Percentiles rank a stretch among this genome's conserved stretches.
phyloP scores from a whole-genome alignment of 2,888 invertebrate genomes.

The Philonicus albiceps region DNA sequence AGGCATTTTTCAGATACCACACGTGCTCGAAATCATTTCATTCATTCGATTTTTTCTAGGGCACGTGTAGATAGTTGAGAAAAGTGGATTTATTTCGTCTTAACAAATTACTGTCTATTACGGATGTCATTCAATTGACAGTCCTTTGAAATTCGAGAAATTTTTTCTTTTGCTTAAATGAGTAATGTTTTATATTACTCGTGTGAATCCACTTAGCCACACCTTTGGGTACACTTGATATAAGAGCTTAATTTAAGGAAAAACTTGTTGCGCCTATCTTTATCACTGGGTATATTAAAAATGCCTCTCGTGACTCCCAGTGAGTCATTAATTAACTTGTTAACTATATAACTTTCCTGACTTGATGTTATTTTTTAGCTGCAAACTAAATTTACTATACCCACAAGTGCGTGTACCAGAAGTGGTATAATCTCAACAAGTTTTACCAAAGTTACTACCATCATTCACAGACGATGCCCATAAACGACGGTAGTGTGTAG shows the following conservation, averaged over 20 bases:
- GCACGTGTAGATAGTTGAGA: background rate
- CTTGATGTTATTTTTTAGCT: background rate
- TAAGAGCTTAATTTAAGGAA: background rate
- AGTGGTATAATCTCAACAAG: background rate
- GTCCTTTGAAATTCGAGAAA: background rate
- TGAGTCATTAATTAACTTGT: background rate
- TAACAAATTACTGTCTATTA: background rate
- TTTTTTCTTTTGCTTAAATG: background rate
- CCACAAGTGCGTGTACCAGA: background rate
- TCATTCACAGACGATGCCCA: background rate
- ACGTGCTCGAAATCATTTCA: background rate
- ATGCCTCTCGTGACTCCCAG: background rate
- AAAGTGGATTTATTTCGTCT: background rate
- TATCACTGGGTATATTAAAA: background rate
- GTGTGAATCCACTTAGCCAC: background rate
- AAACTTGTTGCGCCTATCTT: background rate
- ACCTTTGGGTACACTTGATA: background rate
- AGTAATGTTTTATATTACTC: background rate
- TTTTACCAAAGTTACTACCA: background rate
- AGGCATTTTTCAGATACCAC: background rate
- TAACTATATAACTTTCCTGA: background rate
- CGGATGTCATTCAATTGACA: background rate
- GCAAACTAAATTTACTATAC: background rate
- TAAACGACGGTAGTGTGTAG: background rate
- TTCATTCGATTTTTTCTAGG: background rate